Base-by-base conservation (phyloP, 2,888 invertebrate genomes). In the Drosophila parthenogenetica region DNA sequence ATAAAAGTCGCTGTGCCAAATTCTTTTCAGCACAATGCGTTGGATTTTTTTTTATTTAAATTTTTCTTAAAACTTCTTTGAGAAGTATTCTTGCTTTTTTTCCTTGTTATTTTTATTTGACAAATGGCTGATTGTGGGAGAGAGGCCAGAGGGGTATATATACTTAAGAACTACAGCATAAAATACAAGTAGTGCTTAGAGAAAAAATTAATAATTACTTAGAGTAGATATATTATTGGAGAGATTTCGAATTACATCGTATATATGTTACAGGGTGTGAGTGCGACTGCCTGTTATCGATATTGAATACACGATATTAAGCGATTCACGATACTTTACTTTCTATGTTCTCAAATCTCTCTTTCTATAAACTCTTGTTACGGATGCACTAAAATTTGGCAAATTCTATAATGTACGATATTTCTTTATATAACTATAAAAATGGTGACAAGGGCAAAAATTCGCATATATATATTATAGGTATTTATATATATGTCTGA, bases 301-400 rank as follows among this genome's bases (percentile, higher is more conserved):
- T 68, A 69, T 64, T 74, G 77, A 61, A 74, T 58, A 75, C 53
- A 61, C 76, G 65, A 70, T 66, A 64, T 64, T 43, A 58, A 77
- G 60, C 49, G 49, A 73, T 69, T 60, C 59, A 43, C 45, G 61
- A 63, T 59, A 60, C 49, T 51, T 53, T 48, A 40, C 39, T 54
- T 61, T 40, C 66, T 60, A 60, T 19, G 40, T 43, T 59, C 22
- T 25, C 25, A 13, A 19, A 19, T 29, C 3, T 42, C 22, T 32
- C 11, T 55, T 43, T 46, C 45, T 25, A 25, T 25, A 25, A 25
- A 54, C 35, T 46, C 57, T n/a, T 40, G 53, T 69, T 69, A 67
- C 63, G 68, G 69, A 72, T 81, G 83, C 71, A 62, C 77, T 77
- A 75, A 84, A 88, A 88, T 84, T 84, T 84, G 83, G 89, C 83